Base-by-base conservation (phyloP, 1,140 invertebrate genomes). In the Hyposmocoma kahamanoa region DNA sequence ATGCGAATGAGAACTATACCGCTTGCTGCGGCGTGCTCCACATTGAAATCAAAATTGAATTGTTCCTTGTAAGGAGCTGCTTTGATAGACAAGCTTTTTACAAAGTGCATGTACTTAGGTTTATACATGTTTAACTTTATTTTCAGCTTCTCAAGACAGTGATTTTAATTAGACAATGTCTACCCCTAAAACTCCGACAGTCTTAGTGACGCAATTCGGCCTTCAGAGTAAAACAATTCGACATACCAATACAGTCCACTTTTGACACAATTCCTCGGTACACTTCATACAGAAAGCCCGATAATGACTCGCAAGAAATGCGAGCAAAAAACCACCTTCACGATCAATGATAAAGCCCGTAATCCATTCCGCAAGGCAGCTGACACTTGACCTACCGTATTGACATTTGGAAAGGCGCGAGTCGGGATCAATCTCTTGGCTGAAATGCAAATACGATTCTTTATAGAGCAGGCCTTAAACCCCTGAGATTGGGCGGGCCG, bases 391-490 rank as follows among this genome's bases (percentile, higher is more conserved):
- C 73, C 67, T 64, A 42, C 38, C 50, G 57, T 75, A 73, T 72
- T 69, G 70, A 64, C 67, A 66, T 65, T 50, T 43, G 11, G 13
- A 24, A 42, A 43, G 56, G 62, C 65, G 60, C 61, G 65, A 68
- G 66, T 62, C 62, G 61, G 59, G 53, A 66, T 66, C 62, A 76
- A 78, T 71, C 70, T 62, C 61, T 66, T 51, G 61, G 60, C 51
- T 56, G 62, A 63, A 75, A 83, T 78, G 74, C 76, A 83, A 83
- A 83, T 80, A 76, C 64, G 64, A 72, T 71, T 80, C 71, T 80
- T 78, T 80, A 71, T 72, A 63, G 59, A 69, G 46, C 57, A 67
- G 58, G 51, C 47, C 62, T 54, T 69, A 71, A 76, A 66, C 61
- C 65, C 59, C 47, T 49, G 57, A 60, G 72, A 74, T 78, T 72